phyloP scores from a whole-genome alignment of 2,888 invertebrate genomes.

The Yponomeuta plumbellus region DNA sequence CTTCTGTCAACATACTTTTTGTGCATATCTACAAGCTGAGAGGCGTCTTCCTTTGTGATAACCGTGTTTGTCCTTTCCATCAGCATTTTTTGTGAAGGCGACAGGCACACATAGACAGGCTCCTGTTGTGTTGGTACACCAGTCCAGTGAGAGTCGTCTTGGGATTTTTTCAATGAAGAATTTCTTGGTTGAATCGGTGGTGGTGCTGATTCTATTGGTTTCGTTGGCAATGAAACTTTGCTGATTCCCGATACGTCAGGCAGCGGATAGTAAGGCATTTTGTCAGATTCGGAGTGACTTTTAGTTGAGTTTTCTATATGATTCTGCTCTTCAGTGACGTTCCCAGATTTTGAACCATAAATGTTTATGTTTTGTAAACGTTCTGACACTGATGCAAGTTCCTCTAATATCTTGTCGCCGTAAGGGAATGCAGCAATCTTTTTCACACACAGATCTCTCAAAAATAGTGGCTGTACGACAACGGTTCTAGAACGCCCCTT shows the following conservation, averaged over 20 bases:
- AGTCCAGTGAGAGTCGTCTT: slow-evolving; percentile 72
- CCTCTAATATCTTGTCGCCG: slow-evolving; percentile 81
- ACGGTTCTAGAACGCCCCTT: slow-evolving; percentile 24
- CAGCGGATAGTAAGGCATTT: slow-evolving; percentile 65
- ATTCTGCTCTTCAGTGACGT: slow-evolving; percentile 14
- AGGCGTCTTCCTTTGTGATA: slow-evolving; percentile 71
- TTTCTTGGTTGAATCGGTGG: slow-evolving; percentile 64
- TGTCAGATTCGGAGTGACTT: slow-evolving; percentile 20
- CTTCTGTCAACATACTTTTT: slow-evolving; percentile 81
- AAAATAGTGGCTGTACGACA: slow-evolving; percentile 55
- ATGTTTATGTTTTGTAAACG: slow-evolving; percentile 59
- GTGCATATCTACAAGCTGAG: slow-evolving; percentile 81
- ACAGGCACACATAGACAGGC: slow-evolving; percentile 80
- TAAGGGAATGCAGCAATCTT: slow-evolving; percentile 81
- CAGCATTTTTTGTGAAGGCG: slow-evolving; percentile 82
- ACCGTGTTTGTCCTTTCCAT: slow-evolving; percentile 73
- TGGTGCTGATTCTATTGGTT: slow-evolving; percentile 39
- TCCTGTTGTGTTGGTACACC: slow-evolving; percentile 78
- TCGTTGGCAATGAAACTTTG: slow-evolving; percentile 48
- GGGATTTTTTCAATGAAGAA: slow-evolving; percentile 58
- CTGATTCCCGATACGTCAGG: slow-evolving; percentile 66
- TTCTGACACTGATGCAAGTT: slow-evolving; percentile 79
- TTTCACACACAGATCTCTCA: slow-evolving; percentile 81
- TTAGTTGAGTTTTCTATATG: slow-evolving; percentile 21
- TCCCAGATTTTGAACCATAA: slow-evolving; percentile 26